Evolutionary conservation across 2,113 vertebrate species (phyloP).

Genomic region (Tragulus kanchil): DNA sequence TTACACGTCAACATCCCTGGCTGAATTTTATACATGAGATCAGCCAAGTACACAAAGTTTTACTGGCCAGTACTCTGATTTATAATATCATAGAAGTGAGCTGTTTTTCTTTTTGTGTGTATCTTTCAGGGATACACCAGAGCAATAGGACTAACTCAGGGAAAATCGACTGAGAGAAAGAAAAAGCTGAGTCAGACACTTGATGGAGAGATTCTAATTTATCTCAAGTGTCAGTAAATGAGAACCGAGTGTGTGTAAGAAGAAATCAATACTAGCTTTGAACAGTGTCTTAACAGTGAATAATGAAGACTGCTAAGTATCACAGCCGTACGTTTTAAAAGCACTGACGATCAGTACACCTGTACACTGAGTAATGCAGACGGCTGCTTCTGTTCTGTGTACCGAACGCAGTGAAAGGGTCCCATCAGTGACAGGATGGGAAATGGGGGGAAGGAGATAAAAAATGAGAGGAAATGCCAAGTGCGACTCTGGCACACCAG

Average conservation of each 20-base stretch:
- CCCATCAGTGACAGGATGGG: not conserved
- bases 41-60: not conserved
- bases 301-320: not conserved
- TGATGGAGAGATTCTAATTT: not conserved
- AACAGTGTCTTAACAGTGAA: not conserved
- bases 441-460: not conserved
- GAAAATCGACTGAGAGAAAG: not conserved
- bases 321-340: not conserved
- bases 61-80: not conserved
- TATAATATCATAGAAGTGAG: slow-evolving; percentile 27
- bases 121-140: not conserved
- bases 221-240: not conserved
- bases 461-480: not conserved
- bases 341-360: not conserved
- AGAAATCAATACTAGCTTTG: not conserved
- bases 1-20: not conserved
- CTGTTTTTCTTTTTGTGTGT: not conserved
- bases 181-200: not conserved
- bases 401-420: not conserved
- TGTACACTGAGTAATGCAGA: not conserved
- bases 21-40: not conserved
- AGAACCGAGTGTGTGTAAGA: not conserved
- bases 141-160: not conserved
- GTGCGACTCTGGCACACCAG: not conserved
- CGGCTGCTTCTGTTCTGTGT: not conserved